Evolutionary conservation across 2,888 invertebrate species (phyloP).

Genomic region (Drosophila aldrichi): DNA sequence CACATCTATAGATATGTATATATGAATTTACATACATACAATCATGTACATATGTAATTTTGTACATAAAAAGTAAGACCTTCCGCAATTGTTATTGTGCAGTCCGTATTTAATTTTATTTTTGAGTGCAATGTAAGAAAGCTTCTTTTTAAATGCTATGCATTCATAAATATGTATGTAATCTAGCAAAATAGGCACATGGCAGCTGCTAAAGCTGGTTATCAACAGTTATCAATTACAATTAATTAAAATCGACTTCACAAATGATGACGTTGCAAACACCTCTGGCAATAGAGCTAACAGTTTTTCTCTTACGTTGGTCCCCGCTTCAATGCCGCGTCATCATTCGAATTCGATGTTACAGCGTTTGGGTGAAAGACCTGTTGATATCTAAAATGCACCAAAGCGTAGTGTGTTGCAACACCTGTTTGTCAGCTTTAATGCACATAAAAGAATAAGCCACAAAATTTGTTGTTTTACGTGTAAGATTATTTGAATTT

Average conservation of each 20-base stretch:
- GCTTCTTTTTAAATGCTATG: background rate
- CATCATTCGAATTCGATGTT: conserved; percentile 49
- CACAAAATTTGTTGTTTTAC: conserved; percentile 15
- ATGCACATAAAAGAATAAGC: conserved; percentile 37
- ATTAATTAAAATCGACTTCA: conserved; percentile 5
- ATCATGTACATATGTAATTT: background rate
- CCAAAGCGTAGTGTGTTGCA: conserved; percentile 21
- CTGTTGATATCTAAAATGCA: conserved; percentile 63
- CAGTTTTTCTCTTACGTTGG: conserved; percentile 18
- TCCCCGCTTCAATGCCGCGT: conserved; percentile 49
- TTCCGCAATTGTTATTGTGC: background rate
- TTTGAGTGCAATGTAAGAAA: background rate
- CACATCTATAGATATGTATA: background rate
- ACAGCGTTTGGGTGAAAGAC: conserved; percentile 56
- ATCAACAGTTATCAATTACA: conserved; percentile 37
- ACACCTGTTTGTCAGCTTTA: conserved; percentile 34
- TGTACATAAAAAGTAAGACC: background rate
- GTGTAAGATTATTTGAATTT: background rate
- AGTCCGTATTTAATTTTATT: background rate
- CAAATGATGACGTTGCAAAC: conserved; percentile 50
- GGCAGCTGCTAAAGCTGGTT: conserved; percentile 12
- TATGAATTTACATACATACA: background rate
- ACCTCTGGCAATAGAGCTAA: conserved; percentile 1
- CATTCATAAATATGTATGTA: background rate
- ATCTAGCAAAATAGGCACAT: background rate